Conservation (phyloP, 2,113 vertebrate genomes). For the Neopipo cinnamomea region DNA sequence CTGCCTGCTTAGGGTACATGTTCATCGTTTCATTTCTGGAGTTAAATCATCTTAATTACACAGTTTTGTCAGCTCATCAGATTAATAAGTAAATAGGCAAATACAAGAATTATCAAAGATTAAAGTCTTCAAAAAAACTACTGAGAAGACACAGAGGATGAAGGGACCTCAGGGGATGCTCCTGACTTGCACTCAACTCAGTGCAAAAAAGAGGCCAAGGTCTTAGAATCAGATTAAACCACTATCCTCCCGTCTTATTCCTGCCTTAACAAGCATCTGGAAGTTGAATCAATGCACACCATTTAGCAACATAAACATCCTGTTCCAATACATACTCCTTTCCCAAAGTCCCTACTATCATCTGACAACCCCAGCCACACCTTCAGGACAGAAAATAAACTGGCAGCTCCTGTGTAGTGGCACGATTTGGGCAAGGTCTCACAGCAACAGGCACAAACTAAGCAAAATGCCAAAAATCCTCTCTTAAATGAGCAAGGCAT, state of each 20-base stretch:
- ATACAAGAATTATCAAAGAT: not conserved
- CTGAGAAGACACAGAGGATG: not conserved
- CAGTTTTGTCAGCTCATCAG: not conserved
- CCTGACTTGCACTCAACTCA: not conserved
- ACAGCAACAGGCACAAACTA: not conserved
- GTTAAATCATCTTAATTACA: not conserved
- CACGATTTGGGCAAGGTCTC: not conserved
- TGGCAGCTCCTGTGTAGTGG: rapidly evolving
- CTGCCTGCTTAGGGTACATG: not conserved
- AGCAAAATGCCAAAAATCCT: not conserved
- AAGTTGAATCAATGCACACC: not conserved
- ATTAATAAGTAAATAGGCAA: not conserved
- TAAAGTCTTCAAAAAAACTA: no score
- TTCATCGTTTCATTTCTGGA: not conserved
- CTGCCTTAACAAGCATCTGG: not conserved
- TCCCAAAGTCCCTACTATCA: not conserved
- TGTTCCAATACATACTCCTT: not conserved
- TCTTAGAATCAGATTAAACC: not conserved
- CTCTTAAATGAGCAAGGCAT: not conserved
- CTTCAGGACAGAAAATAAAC: not conserved
- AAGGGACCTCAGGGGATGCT: not conserved
- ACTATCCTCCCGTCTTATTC: not conserved
- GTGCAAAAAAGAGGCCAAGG: not conserved
- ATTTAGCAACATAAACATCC: not conserved
- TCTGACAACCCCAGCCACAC: not conserved